phyloP scores from a whole-genome alignment of 1,140 invertebrate genomes.

The Pogonomyrmex californicus region DNA sequence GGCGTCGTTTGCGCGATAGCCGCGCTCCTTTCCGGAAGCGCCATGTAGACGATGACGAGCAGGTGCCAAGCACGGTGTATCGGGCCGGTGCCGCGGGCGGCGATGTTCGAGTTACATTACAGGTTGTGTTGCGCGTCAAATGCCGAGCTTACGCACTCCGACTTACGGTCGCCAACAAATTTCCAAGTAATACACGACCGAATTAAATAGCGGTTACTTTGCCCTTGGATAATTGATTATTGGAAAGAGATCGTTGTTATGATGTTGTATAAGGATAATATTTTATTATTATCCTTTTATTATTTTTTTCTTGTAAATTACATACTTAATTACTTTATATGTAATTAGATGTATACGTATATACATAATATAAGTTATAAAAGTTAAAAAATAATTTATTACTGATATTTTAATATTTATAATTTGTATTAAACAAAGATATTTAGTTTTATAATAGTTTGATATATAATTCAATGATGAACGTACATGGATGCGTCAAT shows the following conservation, averaged over 20 bases:
- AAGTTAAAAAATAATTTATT: background rate
- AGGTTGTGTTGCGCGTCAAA: background rate
- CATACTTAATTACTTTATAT: background rate
- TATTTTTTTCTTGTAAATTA: background rate
- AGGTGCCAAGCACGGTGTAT: constrained; percentile 1
- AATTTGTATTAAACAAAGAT: background rate
- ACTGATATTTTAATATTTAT: background rate
- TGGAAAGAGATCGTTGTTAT: background rate
- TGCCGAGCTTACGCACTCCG: background rate
- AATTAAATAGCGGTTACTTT: background rate
- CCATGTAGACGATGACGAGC: constrained; percentile 19
- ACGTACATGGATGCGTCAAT: background rate
- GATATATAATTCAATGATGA: background rate
- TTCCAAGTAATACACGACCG: background rate
- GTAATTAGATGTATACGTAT: too few relatives aligned
- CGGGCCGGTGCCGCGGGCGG: constrained; percentile 13
- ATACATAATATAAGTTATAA: background rate
- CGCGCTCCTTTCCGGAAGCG: constrained; percentile 2
- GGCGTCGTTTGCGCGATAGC: constrained; percentile 14
- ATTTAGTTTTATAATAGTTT: background rate
- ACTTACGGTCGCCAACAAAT: background rate
- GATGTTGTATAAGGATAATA: too few relatives aligned
- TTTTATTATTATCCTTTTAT: too few relatives aligned
- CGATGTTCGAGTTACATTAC: constrained; percentile 7
- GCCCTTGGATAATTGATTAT: background rate